Base-by-base conservation (phyloP, 1,140 invertebrate genomes). In the Solenopsis fugax region DNA sequence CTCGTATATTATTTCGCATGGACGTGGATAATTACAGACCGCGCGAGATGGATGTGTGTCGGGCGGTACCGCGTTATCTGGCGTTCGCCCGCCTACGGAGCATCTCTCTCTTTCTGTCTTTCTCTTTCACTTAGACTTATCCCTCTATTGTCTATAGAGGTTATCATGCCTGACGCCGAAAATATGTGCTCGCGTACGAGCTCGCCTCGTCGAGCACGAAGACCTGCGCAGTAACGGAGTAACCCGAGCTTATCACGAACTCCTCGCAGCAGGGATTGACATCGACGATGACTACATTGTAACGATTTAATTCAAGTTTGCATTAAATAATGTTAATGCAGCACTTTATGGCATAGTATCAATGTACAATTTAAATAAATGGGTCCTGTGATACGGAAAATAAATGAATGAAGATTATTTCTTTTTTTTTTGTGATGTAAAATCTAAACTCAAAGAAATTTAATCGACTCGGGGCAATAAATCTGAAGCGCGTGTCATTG, bases 21-120 rank as follows among this genome's bases (percentile, higher is more conserved):
- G 88, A 92, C 91, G 89, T 76, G 86, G 92, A 92, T 94, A 94
- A 94, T 94, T 94, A 92, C 91, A 94, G 89, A 91, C 75, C 78
- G 75, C 56, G 64, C 41, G 92, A 92, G 93, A 94, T 94, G 91
- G 93, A 94, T 93, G 91, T 77, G 86, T 92, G 93, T 92, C 93
- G 92, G 92, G 89, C 91, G 89, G 90, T 56, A 87, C 90, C 69
- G 81, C 80, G 89, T 92, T 93, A 93, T 93, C 92, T 93, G 76
- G 24, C 86, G 89, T 80, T 21, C 80, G 86, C 85, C 91, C 92
- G 89, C 92, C 92, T 92, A 93, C 91, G 86, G 89, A 87, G 78
- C 86, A 75, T 50, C 58, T 64, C 24, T 48, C 41, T 37, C 80
- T 71, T 48, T 77, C 60, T 77, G 64, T 78, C 54, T 85, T 29